phyloP scores from a whole-genome alignment of 2,888 invertebrate genomes.

The Gryllus longicercus region DNA sequence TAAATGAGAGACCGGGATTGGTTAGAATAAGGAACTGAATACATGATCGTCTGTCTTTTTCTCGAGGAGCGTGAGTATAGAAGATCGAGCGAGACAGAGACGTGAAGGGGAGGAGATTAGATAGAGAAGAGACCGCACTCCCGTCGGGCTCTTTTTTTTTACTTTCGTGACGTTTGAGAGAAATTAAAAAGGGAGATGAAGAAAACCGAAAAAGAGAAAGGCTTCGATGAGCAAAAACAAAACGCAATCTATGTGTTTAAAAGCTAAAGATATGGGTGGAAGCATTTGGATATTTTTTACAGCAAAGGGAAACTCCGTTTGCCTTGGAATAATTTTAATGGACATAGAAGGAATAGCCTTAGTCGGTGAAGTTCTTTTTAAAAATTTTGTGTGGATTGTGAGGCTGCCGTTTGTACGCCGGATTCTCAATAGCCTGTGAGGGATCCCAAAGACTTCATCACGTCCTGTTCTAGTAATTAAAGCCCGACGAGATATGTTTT shows the following conservation, averaged over 20 bases:
- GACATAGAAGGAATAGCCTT: slow-evolving; percentile 9
- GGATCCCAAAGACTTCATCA: slow-evolving; percentile 9
- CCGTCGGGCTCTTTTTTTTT: background rate
- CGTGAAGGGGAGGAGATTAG: background rate
- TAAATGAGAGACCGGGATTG: slow-evolving; percentile 17
- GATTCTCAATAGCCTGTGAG: slow-evolving; percentile 6
- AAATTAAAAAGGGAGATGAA: background rate
- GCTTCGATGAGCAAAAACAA: slow-evolving; percentile 17
- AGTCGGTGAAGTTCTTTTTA: background rate
- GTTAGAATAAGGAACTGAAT: slow-evolving; percentile 5
- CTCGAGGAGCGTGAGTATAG: background rate
- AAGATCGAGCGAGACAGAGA: background rate
- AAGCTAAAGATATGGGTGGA: slow-evolving; percentile 9
- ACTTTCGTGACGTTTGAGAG: slow-evolving; percentile 17
- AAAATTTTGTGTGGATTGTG: background rate
- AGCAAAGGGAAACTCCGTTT: background rate
- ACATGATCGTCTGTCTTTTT: background rate
- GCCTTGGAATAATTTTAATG: slow-evolving; percentile 17
- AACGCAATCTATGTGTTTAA: slow-evolving; percentile 8
- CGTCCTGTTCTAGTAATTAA: slow-evolving; percentile 10
- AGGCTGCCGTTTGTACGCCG: background rate
- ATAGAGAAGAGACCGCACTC: background rate
- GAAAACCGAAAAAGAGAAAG: slow-evolving; percentile 17
- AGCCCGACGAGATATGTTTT: background rate
- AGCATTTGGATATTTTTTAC: background rate